Evolutionary conservation across 1,140 invertebrate genomes (phyloP).

Genomic region (Heliconius hermathena): DNA sequence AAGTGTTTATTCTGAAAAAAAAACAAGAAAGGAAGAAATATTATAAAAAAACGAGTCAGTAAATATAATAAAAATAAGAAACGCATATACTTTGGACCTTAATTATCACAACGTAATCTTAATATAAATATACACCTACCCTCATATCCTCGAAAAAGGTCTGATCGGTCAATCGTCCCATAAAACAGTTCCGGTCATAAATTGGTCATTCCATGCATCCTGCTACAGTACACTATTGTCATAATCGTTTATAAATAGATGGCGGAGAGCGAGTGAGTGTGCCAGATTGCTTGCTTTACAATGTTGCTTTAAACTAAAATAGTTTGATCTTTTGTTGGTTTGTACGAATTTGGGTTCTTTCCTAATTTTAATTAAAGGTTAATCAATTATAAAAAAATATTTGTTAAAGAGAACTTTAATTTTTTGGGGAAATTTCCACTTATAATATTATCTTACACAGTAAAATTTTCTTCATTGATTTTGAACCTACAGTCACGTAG

Average conservation of each 20-base stretch:
- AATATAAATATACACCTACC: slow-evolving; percentile 14
- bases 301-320: not conserved
- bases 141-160: slow-evolving; percentile 44
- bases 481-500: too few relatives aligned
- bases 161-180: slow-evolving; percentile 56
- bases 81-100: too few relatives aligned
- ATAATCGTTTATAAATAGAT: slow-evolving; percentile 51
- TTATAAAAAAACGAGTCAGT: not conserved
- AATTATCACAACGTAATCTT: not conserved
- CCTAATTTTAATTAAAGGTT: too few relatives aligned
- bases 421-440: too few relatives aligned
- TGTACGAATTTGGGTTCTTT: not conserved
- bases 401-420: too few relatives aligned
- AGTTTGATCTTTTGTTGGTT: not conserved
- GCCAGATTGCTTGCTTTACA: slow-evolving; percentile 14
- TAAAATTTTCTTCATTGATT: too few relatives aligned
- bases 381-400: too few relatives aligned
- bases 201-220: slow-evolving; percentile 56
- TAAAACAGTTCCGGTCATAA: slow-evolving; percentile 57
- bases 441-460: too few relatives aligned
- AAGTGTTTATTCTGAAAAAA: too few relatives aligned
- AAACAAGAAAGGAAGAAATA: too few relatives aligned
- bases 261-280: not conserved
- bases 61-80: not conserved
- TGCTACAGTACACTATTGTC: slow-evolving; percentile 54